Conservation (phyloP, 2,888 invertebrate genomes). For the Omphaloscelis lunosa region DNA sequence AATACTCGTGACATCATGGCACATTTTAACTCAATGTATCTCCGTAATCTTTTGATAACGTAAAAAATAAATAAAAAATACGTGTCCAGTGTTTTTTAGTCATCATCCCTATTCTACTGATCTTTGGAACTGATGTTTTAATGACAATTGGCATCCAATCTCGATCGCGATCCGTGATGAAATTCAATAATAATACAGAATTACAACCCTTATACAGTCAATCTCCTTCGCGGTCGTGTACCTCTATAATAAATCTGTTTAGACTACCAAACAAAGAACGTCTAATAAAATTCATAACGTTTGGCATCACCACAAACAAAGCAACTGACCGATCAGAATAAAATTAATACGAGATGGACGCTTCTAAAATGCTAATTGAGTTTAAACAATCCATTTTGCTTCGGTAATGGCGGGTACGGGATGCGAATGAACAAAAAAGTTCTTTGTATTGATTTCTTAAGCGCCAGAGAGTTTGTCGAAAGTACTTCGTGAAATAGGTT, state of each 20-base stretch:
- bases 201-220: neutral
- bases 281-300: conserved; percentile 41
- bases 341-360: conserved; percentile 52
- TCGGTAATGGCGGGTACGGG: conserved; percentile 63
- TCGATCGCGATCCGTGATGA: neutral
- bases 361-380: conserved; percentile 66
- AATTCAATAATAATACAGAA: neutral
- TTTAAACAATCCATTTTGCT: conserved; percentile 66
- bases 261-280: conserved; percentile 5
- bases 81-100: too few species aligned
- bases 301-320: conserved; percentile 38
- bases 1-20: too few species aligned
- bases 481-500: conserved; percentile 61
- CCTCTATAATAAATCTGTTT: neutral
- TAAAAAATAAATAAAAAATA: too few species aligned
- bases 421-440: conserved; percentile 67
- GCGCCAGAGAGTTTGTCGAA: conserved; percentile 53
- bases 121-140: neutral
- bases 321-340: conserved; percentile 51
- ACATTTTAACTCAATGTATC: too few species aligned
- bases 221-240: neutral
- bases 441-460: conserved; percentile 66
- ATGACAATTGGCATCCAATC: neutral
- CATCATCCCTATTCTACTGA: neutral
- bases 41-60: too few species aligned